Conservation (phyloP, 2,113 vertebrate species). For the Salvator merianae region DNA sequence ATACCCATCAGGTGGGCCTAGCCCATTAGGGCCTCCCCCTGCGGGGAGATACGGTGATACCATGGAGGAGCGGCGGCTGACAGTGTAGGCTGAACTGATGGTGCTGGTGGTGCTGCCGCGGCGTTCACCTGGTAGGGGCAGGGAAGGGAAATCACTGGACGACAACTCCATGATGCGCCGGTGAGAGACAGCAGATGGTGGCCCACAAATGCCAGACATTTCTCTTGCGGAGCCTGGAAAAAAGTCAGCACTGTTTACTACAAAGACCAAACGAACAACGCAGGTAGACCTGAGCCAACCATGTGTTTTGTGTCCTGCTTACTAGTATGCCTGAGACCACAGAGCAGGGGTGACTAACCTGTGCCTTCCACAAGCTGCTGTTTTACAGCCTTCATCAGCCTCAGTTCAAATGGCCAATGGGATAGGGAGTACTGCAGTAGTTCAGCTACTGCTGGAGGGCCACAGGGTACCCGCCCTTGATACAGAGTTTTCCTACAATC, state of each 20-base stretch:
- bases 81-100: conserved; percentile 92
- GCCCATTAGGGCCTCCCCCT: conserved; percentile 46
- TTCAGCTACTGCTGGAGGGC: background rate
- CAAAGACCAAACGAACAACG: background rate
- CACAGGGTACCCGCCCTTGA: background rate
- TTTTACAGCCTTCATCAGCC: no score
- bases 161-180: conserved; percentile 82
- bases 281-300: background rate
- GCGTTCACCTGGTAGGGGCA: conserved; percentile 73
- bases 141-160: conserved; percentile 65
- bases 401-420: no score
- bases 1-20: conserved; percentile 63
- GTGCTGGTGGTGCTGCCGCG: conserved; percentile 92
- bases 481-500: no score
- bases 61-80: conserved; percentile 91
- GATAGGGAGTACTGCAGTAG: no score
- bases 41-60: conserved; percentile 84
- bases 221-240: conserved; percentile 70
- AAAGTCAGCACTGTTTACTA: background rate
- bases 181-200: conserved; percentile 73
- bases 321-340: background rate
- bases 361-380: no score
- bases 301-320: no score
- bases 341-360: background rate
- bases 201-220: conserved; percentile 72